Percentiles rank a stretch among this genome's conserved stretches.
Conservation (phyloP, 2,888 invertebrate species). For the Julus scandinavius region DNA sequence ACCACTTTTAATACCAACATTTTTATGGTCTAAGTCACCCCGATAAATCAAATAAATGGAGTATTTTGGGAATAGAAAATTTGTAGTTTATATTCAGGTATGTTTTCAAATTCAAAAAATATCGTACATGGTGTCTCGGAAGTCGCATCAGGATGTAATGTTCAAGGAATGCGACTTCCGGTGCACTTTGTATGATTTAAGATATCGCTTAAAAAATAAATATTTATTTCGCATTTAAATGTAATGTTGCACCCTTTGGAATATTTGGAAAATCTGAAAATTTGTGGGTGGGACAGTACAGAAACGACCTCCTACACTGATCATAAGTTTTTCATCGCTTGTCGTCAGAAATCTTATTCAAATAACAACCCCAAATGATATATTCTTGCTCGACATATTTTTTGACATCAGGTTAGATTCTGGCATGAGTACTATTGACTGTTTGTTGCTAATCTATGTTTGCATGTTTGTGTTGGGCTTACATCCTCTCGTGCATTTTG, state of each 20-base stretch:
- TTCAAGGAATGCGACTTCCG: too few relatives aligned
- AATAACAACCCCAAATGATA: not conserved
- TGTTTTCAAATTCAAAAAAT: not conserved
- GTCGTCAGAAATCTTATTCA: not conserved
- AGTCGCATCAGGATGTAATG: not conserved
- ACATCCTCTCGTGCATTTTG: not conserved
- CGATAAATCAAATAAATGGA: not conserved
- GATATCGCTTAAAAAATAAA: too few relatives aligned
- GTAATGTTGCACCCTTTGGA: too few relatives aligned
- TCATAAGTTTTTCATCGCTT: not conserved
- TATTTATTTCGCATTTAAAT: too few relatives aligned
- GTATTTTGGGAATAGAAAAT: not conserved
- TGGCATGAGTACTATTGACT: not conserved
- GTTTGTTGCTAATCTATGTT: constrained; percentile 5
- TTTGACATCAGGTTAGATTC: not conserved
- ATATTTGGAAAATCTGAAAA: too few relatives aligned
- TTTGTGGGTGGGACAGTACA: not conserved
- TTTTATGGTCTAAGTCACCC: not conserved
- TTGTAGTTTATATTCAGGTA: not conserved
- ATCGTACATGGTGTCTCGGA: not conserved
- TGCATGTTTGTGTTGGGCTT: constrained; percentile 6
- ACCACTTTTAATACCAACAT: constrained; percentile 58
- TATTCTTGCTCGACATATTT: not conserved
- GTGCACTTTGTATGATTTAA: too few relatives aligned
- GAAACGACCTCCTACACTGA: not conserved